These are phyloP conservation scores for Apis cerana DNA, from an alignment of 1,140 invertebrate genomes.

Conservation along the genomic window DNA sequence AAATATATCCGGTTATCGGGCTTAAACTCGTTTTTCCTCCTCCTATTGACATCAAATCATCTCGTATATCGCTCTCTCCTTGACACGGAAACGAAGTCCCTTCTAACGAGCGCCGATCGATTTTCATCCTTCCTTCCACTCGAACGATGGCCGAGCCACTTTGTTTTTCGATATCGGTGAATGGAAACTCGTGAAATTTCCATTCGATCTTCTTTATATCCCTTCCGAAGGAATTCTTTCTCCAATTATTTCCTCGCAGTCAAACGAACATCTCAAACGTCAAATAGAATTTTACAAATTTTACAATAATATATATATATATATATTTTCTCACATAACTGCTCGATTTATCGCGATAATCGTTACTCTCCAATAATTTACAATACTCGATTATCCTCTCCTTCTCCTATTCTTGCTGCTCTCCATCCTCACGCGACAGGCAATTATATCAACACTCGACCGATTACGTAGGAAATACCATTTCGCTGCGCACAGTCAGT, in stretches of 20 bases:
- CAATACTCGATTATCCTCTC: too few species aligned
- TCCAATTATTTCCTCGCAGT: background rate
- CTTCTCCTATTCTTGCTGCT: too few species aligned
- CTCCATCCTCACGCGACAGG: too few species aligned
- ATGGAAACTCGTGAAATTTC: slow-evolving; percentile 1
- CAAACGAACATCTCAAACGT: too few species aligned
- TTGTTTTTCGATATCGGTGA: slow-evolving; percentile 37
- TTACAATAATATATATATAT: too few species aligned
- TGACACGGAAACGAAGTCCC: slow-evolving; percentile 10
- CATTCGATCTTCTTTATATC: background rate
- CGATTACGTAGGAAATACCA: background rate
- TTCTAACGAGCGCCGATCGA: slow-evolving; percentile 31
- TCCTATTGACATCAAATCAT: background rate
- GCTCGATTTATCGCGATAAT: too few species aligned
- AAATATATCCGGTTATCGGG: slow-evolving; percentile 60
- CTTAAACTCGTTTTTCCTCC: slow-evolving; percentile 28
- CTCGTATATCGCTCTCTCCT: background rate
- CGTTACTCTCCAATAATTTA: too few species aligned
- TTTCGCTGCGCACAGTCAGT: background rate
- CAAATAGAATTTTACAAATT: too few species aligned
- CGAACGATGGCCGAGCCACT: background rate
- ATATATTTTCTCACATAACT: too few species aligned
- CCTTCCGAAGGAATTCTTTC: background rate
- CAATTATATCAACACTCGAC: background rate
- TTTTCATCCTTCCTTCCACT: background rate